A percentile compares a stretch with the other conserved stretches of the same genome.
Evolutionary conservation across 2,797 vertebrate genomes (phyloP).

Genomic region (Urophycis tenuis): DNA sequence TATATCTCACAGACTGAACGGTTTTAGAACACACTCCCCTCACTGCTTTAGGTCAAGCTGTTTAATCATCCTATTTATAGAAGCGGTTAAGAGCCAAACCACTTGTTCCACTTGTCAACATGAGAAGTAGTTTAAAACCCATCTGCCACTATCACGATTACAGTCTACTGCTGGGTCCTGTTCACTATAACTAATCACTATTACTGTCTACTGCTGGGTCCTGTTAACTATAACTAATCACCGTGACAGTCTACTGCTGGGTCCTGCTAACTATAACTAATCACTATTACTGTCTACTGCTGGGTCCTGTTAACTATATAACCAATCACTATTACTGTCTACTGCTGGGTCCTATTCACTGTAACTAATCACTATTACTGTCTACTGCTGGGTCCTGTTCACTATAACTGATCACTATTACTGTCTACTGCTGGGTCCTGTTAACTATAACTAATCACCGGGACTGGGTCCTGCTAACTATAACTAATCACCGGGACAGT

Average conservation of each 20-base stretch:
- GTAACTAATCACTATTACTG: neutral
- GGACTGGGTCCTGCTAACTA: too few species aligned
- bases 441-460: too few species aligned
- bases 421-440: too few species aligned
- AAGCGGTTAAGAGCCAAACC: constrained; percentile 8
- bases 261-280: neutral
- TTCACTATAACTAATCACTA: neutral
- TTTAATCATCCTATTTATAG: constrained; percentile 1
- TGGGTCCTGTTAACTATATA: too few species aligned
- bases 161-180: neutral
- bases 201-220: too few species aligned
- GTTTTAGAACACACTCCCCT: neutral
- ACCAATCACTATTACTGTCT: too few species aligned
- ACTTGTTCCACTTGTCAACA: constrained; percentile 1
- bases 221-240: too few species aligned
- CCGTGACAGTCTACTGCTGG: neutral
- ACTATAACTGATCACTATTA: too few species aligned
- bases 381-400: neutral
- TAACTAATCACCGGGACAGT: too few species aligned
- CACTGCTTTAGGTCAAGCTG: neutral
- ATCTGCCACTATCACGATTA: neutral
- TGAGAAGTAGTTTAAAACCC: neutral
- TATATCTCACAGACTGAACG: neutral
- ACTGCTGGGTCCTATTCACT: neutral
- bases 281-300: too few species aligned